Evolutionary conservation across 2,888 invertebrate genomes (phyloP), one percentile per base, ranked within the genome.

Genomic region (Dolomedes plantarius): DNA sequence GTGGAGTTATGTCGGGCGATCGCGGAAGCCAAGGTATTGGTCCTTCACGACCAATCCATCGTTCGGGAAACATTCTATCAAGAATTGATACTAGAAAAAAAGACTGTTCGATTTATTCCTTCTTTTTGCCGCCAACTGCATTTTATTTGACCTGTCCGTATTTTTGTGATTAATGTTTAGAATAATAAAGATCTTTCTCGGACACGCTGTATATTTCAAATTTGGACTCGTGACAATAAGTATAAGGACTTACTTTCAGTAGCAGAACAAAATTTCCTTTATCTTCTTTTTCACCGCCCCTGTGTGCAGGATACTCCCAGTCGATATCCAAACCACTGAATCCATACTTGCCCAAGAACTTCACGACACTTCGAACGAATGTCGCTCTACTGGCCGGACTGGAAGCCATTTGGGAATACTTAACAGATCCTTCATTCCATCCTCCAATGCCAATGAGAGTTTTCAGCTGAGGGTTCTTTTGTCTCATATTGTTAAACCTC

Each of bases 251-350:
- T 92, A 95, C 95, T 93, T 95, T 94, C 0, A 95, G 94, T n/a
- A 97, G 92, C 0, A 92, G 90, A 0, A 95, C 94, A 89, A 96
- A 97, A 90, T 96, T 96, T 56, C 93, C 93, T 89, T 94, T 95
- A 90, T 97, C 97, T 11, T 93, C 92, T 0, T 95, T 94, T 9
- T 91, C 92, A 0, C 97, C 97, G 0, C 95, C 96, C 89, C 96
- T 93, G 75, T 89, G 83, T 11, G 94, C 89, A 0, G 96, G 96
- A 90, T 95, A 96, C 91, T 96, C 96, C 96, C 95, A 95, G 90
- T 95, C 95, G 0, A 95, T 69, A 89, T 95, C 95, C 0, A 95
- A 91, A 0, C 97, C 97, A 91, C 97, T 94, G 89, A 97, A 97
- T 29, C 94, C 94, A 90, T 96, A 95, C 75, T 95, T 95, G 89